Evolutionary conservation across 1,140 invertebrate species (phyloP).

Genomic region (Bradysia coprophila): DNA sequence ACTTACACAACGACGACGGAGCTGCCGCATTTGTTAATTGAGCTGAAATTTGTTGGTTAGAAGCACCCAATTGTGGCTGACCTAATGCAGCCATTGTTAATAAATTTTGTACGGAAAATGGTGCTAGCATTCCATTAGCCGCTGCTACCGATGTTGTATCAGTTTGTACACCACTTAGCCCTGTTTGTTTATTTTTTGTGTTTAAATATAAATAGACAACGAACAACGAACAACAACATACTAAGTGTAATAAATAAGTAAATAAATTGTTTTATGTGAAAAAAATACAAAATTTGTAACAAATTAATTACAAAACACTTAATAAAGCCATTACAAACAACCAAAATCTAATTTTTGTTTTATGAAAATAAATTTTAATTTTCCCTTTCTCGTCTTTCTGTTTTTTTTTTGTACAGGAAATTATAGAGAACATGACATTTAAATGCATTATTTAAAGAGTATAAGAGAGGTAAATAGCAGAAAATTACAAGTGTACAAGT

Average conservation of each 20-base stretch:
- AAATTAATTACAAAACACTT: no score
- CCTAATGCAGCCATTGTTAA: constrained; percentile 72
- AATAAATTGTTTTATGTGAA: no score
- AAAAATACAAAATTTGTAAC: no score
- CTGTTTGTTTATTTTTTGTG: neutral
- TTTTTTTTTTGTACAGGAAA: no score
- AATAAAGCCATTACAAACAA: constrained; percentile 4
- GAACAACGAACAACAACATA: no score
- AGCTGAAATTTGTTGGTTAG: constrained; percentile 13
- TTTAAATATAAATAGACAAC: no score
- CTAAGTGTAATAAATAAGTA: constrained; percentile 17
- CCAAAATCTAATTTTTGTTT: neutral
- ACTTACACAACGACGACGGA: neutral
- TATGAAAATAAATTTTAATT: neutral
- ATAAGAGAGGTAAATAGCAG: no score
- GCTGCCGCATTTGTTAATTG: constrained; percentile 9
- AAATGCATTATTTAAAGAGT: no score
- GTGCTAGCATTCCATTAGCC: constrained; percentile 35
- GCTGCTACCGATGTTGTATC: constrained; percentile 16
- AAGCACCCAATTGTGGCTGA: constrained; percentile 31
- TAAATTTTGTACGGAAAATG: constrained; percentile 78
- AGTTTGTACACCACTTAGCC: neutral
- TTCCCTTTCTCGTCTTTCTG: no score
- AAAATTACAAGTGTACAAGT: no score
- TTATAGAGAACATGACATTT: no score